Evolutionary conservation across 2,888 invertebrate genomes (phyloP).

Genomic region (Hemicrepidius hirtus): DNA sequence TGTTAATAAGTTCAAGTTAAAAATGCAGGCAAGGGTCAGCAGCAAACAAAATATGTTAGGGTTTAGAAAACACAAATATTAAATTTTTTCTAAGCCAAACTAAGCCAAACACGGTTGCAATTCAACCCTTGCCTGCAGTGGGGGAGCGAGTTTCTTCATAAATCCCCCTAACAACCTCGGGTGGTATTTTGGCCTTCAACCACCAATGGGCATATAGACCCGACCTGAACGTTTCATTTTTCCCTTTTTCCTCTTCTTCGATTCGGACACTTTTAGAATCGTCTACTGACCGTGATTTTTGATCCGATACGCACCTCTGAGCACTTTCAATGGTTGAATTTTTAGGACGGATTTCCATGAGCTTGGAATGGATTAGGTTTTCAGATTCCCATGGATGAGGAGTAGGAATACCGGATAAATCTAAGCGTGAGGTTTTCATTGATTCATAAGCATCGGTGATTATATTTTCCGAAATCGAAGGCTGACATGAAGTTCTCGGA

Average conservation of each 20-base stretch:
- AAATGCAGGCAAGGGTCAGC: constrained; percentile 52
- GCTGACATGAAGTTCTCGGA: constrained; percentile 79
- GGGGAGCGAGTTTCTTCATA: constrained; percentile 67
- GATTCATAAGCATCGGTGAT: constrained; percentile 74
- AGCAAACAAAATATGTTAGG: constrained; percentile 40
- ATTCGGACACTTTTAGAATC: constrained; percentile 36
- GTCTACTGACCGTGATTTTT: constrained; percentile 64
- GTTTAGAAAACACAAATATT: constrained; percentile 34
- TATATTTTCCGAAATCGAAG: constrained; percentile 75
- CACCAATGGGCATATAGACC: constrained; percentile 95
- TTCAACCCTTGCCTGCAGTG: constrained; percentile 71
- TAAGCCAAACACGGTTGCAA: constrained; percentile 40
- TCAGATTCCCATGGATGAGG: constrained; percentile 71
- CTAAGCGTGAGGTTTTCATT: constrained; percentile 71
- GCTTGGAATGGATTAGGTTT: constrained; percentile 74
- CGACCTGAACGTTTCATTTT: constrained; percentile 82
- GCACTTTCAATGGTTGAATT: constrained; percentile 24
- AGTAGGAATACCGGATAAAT: constrained; percentile 66
- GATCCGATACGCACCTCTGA: constrained; percentile 49
- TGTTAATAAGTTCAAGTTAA: constrained; percentile 36
- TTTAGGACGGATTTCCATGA: constrained; percentile 59
- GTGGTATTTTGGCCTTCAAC: constrained; percentile 90
- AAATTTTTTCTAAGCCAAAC: constrained; percentile 38
- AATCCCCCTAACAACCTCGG: constrained; percentile 74
- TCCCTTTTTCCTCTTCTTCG: constrained; percentile 66